Conservation (phyloP, 2,888 invertebrate genomes). For the Agriotes lineatus region DNA sequence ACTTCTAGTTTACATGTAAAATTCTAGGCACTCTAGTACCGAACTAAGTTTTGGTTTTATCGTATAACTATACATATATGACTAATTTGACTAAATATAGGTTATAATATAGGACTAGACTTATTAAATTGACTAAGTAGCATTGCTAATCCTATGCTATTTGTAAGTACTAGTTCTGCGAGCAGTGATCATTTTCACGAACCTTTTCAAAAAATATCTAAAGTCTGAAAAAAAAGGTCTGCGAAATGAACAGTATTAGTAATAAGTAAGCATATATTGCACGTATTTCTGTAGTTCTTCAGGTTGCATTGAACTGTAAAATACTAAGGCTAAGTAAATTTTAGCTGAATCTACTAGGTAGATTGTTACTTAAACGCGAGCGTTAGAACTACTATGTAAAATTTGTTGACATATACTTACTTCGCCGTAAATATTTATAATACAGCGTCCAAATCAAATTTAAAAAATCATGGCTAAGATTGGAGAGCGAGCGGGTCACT, state of each 20-base stretch:
- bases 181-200: too few species aligned
- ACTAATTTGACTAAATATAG: slow-evolving; percentile 25
- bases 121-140: slow-evolving; percentile 39
- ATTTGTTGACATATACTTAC: too few species aligned
- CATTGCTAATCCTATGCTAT: slow-evolving; percentile 28
- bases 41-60: slow-evolving; percentile 9
- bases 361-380: too few species aligned
- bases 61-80: slow-evolving; percentile 12
- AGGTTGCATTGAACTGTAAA: too few species aligned
- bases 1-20: background rate
- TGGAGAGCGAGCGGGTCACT: too few species aligned
- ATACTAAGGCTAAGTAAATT: too few species aligned
- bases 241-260: background rate
- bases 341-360: background rate
- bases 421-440: too few species aligned
- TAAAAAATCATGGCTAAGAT: too few species aligned
- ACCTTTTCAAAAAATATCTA: too few species aligned
- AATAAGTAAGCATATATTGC: slow-evolving; percentile 7
- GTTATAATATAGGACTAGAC: slow-evolving; percentile 38
- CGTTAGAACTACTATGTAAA: too few species aligned
- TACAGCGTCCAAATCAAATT: too few species aligned
- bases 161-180: background rate
- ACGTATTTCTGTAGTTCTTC: slow-evolving; percentile 2
- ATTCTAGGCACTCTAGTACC: background rate
- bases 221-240: background rate